Evolutionary conservation across 2,888 invertebrate species (phyloP), one percentile per base, ranked within the genome.

Genomic region (Panzeria rudis): DNA sequence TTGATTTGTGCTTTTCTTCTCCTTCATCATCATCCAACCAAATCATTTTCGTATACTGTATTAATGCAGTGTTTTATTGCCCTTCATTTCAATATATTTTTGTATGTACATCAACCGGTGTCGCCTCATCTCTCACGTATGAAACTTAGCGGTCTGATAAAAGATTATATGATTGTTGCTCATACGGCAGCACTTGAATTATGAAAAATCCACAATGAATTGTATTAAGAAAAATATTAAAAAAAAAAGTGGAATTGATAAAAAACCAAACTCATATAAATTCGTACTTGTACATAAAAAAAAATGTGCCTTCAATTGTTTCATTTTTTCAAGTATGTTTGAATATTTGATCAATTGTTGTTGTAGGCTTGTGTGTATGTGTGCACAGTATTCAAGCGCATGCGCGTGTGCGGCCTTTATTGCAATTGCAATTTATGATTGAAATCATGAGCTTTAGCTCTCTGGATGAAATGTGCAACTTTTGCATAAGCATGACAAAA

Each of bases 361-460:
- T 35, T 84, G 29, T n/a, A n/a, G 56, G 17, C 41, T 44, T 29
- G 1, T 50, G 38, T 68, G 35, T 68, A 13, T 44, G 15, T 72
- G 9, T 25, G 8, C 54, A n/a, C 35, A 35, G 23, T 38, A 11
- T 47, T 6, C 32, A 80, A 75, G 86, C 83, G 69, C 25, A 72
- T 77, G 82, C 76, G 82, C 82, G 76, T 83, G 82, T 83, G 82
- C 71, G 82, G 82, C 82, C 82, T 83, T 77, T 83, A 50, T 76
- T 64, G 76, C 82, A 82, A 86, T 75, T 85, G 80, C 81, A 86
- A 85, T 86, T 87, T 87, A 87, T 87, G 87, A 87, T 87, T 87
- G 86, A 84, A 87, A 87, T 87, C 87, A 87, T 86, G 85, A 76
- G 76, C 82, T 66, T 76, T 23, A 61, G 41, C 59, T 75, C 52